phyloP scores from a whole-genome alignment of 2,888 invertebrate genomes.

The Plagodis pulveraria region DNA sequence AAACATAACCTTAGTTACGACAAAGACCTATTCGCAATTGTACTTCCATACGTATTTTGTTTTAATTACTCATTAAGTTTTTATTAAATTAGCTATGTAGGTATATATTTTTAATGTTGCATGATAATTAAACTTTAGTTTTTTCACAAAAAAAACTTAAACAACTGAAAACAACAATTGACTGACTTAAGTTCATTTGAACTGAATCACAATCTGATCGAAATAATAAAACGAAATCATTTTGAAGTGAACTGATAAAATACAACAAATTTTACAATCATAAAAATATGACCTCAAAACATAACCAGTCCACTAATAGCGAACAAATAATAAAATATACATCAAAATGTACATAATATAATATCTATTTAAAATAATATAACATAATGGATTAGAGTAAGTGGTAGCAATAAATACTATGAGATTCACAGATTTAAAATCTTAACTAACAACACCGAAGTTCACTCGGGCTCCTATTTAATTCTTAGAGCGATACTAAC shows the following conservation, averaged over 20 bases:
- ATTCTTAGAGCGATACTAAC: conserved; percentile 78
- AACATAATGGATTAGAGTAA: conserved; percentile 82
- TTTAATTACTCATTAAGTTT: conserved; percentile 71
- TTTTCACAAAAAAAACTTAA: conserved; percentile 53
- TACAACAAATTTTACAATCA: conserved; percentile 81
- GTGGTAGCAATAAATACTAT: conserved; percentile 84
- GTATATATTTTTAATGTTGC: conserved; percentile 53
- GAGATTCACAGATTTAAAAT: conserved; percentile 85
- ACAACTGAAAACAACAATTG: conserved; percentile 68
- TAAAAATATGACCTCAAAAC: conserved; percentile 79
- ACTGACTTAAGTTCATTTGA: conserved; percentile 61
- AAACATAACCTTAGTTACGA: conserved; percentile 63
- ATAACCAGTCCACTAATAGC: conserved; percentile 75
- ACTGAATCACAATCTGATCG: conserved; percentile 68
- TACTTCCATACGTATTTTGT: conserved; percentile 85
- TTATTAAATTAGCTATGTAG: conserved; percentile 67
- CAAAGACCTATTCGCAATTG: conserved; percentile 77
- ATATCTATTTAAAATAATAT: conserved; percentile 77
- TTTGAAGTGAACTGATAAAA: conserved; percentile 76
- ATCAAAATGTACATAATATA: conserved; percentile 85
- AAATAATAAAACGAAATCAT: conserved; percentile 67
- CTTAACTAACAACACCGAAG: conserved; percentile 84
- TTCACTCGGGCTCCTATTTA: conserved; percentile 74
- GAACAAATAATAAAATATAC: conserved; percentile 84
- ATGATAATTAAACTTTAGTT: conserved; percentile 49